phyloP scores from a whole-genome alignment of 1,140 invertebrate genomes.

The Liolophura sinensis region DNA sequence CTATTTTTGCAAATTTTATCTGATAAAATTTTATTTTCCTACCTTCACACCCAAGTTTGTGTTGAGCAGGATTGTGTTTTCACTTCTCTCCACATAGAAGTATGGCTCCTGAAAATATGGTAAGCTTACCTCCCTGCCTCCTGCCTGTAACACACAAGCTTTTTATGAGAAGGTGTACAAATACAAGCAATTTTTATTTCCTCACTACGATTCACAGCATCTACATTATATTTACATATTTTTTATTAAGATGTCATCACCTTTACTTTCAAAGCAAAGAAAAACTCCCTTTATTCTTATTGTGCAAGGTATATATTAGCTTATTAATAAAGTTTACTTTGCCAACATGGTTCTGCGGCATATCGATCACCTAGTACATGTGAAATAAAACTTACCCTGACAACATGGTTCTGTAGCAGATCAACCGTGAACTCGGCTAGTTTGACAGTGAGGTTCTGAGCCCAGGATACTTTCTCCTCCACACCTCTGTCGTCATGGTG shows the following conservation, averaged over 20 bases:
- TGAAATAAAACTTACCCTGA: conserved; percentile 30
- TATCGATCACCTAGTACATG: conserved; percentile 24
- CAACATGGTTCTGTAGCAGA: conserved; percentile 35
- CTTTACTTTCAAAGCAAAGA: too few relatives aligned
- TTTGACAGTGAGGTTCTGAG: conserved; percentile 82
- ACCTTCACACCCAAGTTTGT: conserved; percentile 55
- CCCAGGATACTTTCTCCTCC: conserved; percentile 81
- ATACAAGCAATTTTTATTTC: too few relatives aligned
- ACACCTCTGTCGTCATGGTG: conserved; percentile 78
- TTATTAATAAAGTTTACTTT: conserved; percentile 22
- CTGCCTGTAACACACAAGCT: conserved; percentile 67
- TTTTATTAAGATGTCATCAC: too few relatives aligned
- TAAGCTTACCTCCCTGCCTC: conserved; percentile 71
- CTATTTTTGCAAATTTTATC: too few relatives aligned
- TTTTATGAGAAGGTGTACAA: too few relatives aligned
- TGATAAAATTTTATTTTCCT: conserved; percentile 6
- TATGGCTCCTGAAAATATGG: conserved; percentile 64
- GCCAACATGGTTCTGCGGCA: conserved; percentile 38
- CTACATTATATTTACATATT: too few relatives aligned
- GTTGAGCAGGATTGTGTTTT: conserved; percentile 54
- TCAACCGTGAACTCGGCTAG: conserved; percentile 49
- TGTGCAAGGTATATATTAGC: too few relatives aligned
- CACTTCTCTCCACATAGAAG: conserved; percentile 55
- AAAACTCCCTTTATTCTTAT: too few relatives aligned
- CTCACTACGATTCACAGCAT: too few relatives aligned